Percentiles rank a stretch among this genome's conserved stretches.
These are phyloP conservation scores for Tachina lurida DNA, from an alignment of 2,888 invertebrate genomes.

Conservation along the genomic window DNA sequence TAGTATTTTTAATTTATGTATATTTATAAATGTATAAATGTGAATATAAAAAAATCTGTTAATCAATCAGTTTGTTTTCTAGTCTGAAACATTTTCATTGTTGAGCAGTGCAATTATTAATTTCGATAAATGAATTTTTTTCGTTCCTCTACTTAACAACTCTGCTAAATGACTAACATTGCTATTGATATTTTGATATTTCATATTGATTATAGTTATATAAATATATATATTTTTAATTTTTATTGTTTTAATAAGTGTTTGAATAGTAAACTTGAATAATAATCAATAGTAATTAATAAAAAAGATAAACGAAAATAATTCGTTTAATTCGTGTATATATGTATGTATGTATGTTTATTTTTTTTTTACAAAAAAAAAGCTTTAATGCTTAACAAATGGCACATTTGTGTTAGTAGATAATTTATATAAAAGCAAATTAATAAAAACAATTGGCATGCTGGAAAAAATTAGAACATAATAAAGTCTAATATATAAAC, in stretches of 20 bases:
- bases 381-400: conserved; percentile 68
- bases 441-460: conserved; percentile 37
- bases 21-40: background rate
- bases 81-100: background rate
- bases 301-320: conserved; percentile 52
- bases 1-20: too few species aligned
- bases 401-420: conserved; percentile 68
- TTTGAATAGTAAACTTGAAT: conserved; percentile 62
- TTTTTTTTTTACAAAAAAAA: conserved; percentile 69
- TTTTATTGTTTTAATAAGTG: conserved; percentile 55
- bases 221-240: conserved; percentile 40
- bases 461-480: conserved; percentile 20
- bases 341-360: conserved; percentile 17
- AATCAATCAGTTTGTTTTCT: background rate
- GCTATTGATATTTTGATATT: conserved; percentile 68
- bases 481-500: conserved; percentile 34
- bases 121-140: conserved; percentile 32
- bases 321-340: conserved; percentile 70
- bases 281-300: conserved; percentile 47
- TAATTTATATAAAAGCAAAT: conserved; percentile 57
- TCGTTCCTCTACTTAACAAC: conserved; percentile 61
- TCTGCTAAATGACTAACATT: conserved; percentile 69
- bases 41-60: background rate
- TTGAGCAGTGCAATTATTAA: conserved; percentile 10
- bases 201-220: conserved; percentile 53